Conservation (phyloP, 2,888 invertebrate species). For the Lymantria monacha region DNA sequence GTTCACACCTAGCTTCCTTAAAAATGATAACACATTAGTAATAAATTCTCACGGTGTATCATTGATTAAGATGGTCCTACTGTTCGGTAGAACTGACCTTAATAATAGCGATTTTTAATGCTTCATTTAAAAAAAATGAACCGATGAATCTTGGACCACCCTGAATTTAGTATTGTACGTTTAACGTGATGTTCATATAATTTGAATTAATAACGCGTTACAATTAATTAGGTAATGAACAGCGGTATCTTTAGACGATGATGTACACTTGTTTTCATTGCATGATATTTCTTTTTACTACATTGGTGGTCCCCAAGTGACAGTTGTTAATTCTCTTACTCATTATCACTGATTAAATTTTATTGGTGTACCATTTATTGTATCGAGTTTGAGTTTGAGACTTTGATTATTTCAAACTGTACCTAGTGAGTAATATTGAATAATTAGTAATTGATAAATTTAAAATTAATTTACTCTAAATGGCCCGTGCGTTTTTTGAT, state of each 20-base stretch:
- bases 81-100: conserved; percentile 52
- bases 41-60: conserved; percentile 68
- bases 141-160: conserved; percentile 57
- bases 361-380: conserved; percentile 25
- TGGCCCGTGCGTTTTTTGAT: too few species aligned
- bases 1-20: conserved; percentile 11
- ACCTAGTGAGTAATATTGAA: conserved; percentile 5
- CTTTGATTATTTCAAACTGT: conserved; percentile 17
- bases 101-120: conserved; percentile 60
- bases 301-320: conserved; percentile 47
- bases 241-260: conserved; percentile 42
- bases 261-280: conserved; percentile 38
- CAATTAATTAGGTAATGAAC: conserved; percentile 56
- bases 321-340: conserved; percentile 24
- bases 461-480: neutral
- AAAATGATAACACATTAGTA: conserved; percentile 39
- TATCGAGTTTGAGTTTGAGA: conserved; percentile 22
- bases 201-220: conserved; percentile 67
- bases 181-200: conserved; percentile 40
- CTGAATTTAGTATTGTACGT: conserved; percentile 33
- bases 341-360: conserved; percentile 30
- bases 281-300: conserved; percentile 31
- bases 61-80: conserved; percentile 55
- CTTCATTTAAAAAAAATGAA: conserved; percentile 48
- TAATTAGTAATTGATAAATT: neutral